Evolutionary conservation across 2,113 vertebrate species (phyloP).

Genomic region (Atrichornis clamosus): DNA sequence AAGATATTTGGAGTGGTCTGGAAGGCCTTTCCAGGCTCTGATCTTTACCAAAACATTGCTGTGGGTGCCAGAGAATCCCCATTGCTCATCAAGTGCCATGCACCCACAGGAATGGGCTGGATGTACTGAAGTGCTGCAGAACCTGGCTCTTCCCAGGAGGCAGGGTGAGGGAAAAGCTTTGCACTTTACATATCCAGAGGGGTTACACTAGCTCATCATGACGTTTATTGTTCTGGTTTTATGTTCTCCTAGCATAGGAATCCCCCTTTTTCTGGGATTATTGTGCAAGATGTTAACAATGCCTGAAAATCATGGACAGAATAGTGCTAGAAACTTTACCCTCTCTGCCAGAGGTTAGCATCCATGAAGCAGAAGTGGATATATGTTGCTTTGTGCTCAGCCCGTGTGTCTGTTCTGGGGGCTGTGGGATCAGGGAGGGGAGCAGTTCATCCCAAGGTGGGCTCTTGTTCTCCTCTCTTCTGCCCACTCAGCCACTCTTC

Average conservation of each 20-base stretch:
- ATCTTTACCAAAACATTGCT: neutral
- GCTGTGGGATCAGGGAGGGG: neutral
- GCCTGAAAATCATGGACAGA: neutral
- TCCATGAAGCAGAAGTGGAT: neutral
- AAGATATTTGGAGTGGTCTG: neutral
- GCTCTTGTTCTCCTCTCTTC: neutral
- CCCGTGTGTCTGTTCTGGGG: neutral
- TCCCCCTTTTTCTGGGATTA: neutral
- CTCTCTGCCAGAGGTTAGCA: neutral
- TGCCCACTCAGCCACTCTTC: neutral
- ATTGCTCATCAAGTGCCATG: accelerated
- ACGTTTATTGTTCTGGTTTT: neutral
- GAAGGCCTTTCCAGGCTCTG: neutral
- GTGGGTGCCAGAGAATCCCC: neutral
- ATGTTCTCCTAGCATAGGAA: neutral
- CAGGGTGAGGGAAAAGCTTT: neutral
- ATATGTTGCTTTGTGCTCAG: neutral
- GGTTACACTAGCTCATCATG: neutral
- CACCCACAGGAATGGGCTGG: neutral
- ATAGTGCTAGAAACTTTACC: neutral
- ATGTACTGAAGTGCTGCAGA: neutral
- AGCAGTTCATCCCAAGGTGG: neutral
- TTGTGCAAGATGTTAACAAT: neutral
- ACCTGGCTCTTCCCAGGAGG: neutral
- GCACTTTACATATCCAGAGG: neutral